Percentiles rank a stretch among this genome's conserved stretches.
These are phyloP conservation scores for Pseudococcus viburni DNA, from an alignment of 2,888 invertebrate species.

Conservation along the genomic window DNA sequence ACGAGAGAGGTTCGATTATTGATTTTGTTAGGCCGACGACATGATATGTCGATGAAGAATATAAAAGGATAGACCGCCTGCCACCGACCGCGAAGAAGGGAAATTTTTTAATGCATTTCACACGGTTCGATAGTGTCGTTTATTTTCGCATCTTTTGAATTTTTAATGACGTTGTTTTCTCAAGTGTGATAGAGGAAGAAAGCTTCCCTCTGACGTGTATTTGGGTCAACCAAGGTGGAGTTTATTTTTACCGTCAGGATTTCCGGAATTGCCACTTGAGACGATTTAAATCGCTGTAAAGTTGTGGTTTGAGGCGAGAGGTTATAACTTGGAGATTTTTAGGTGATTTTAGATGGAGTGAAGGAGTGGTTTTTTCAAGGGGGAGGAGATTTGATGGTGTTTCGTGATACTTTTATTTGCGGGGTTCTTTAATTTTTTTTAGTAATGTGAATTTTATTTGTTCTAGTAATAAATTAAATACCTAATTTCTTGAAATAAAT, in stretches of 20 bases:
- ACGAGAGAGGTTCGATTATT: not conserved
- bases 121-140: slow-evolving; percentile 7
- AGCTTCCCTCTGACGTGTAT: not conserved
- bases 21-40: not conserved
- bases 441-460: too few relatives aligned
- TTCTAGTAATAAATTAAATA: too few relatives aligned
- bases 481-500: too few relatives aligned
- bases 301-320: too few relatives aligned
- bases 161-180: slow-evolving; percentile 42
- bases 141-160: slow-evolving; percentile 42
- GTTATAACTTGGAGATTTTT: too few relatives aligned
- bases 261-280: slow-evolving; percentile 28
- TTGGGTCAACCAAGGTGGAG: slow-evolving; percentile 29
- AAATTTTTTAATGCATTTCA: slow-evolving; percentile 29
- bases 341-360: too few relatives aligned
- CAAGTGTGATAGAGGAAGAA: not conserved
- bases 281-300: not conserved
- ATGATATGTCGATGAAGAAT: slow-evolving; percentile 33
- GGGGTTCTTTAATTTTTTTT: too few relatives aligned
- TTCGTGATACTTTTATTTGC: too few relatives aligned
- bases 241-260: not conserved
- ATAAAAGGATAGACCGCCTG: not conserved
- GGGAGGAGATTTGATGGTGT: too few relatives aligned
- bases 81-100: not conserved
- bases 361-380: too few relatives aligned